Conservation (phyloP, 2,888 invertebrate species). For the Rotaria magnacalcarata region DNA sequence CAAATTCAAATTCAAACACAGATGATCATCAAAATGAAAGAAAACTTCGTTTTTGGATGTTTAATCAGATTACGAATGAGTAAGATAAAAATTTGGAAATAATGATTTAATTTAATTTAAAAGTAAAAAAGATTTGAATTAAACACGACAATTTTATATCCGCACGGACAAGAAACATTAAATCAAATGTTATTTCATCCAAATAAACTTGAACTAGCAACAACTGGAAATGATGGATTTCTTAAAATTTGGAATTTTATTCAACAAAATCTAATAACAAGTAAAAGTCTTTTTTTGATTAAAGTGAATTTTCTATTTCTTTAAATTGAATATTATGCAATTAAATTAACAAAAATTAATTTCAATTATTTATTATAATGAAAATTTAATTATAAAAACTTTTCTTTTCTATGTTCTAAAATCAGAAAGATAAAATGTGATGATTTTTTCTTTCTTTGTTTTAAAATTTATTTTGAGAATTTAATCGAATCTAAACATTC, state of each 20-base stretch:
- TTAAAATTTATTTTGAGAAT: no score
- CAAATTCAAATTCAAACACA: neutral
- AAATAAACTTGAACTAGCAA: conserved; percentile 28
- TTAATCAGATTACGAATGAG: conserved; percentile 54
- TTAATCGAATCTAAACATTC: no score
- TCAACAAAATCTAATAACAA: conserved; percentile 17
- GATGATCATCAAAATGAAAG: conserved; percentile 63
- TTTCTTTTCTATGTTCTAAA: no score
- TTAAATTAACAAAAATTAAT: no score
- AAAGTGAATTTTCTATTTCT: no score
- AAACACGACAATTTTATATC: conserved; percentile 37
- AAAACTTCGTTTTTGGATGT: conserved; percentile 73
- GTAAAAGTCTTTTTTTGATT: neutral
- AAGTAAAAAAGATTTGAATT: conserved; percentile 34
- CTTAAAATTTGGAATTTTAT: conserved; percentile 41
- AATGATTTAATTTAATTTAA: neutral
- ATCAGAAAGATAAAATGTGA: no score
- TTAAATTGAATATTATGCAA: no score
- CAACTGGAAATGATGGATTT: conserved; percentile 42
- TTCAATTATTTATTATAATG: no score
- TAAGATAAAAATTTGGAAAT: no score
- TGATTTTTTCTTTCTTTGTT: no score
- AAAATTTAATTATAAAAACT: no score
- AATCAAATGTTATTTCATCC: conserved; percentile 42
- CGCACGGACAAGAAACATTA: conserved; percentile 40